Evolutionary conservation across 2,797 vertebrate genomes (phyloP).

Genomic region (Onychomys torridus): DNA sequence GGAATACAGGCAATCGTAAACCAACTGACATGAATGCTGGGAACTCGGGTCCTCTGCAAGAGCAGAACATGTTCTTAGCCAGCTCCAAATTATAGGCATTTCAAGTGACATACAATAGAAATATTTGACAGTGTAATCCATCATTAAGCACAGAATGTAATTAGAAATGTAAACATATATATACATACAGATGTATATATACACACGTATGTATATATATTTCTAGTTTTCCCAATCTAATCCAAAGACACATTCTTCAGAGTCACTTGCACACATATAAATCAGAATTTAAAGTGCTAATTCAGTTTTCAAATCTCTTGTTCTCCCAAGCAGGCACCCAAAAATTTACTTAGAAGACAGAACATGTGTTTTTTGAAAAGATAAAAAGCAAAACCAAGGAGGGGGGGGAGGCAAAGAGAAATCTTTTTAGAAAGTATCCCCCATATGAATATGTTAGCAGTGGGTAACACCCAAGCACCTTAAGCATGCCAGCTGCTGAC

Average conservation of each 20-base stretch:
- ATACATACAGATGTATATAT: not conserved
- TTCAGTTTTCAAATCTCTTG: slow-evolving; percentile 54
- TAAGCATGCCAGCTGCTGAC: not conserved
- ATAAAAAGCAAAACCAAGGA: not conserved
- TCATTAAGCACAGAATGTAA: slow-evolving; percentile 49
- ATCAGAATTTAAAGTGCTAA: slow-evolving; percentile 53
- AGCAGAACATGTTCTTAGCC: not conserved
- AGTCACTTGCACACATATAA: slow-evolving; percentile 9
- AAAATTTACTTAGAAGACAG: slow-evolving; percentile 51
- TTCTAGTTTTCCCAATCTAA: slow-evolving; percentile 7
- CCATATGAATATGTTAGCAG: slow-evolving; percentile 37
- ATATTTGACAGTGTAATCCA: slow-evolving; percentile 24
- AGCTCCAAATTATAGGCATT: not conserved
- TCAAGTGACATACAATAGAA: slow-evolving; percentile 49
- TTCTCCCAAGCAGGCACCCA: slow-evolving; percentile 17
- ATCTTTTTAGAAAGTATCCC: slow-evolving; percentile 45
- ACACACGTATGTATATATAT: not conserved
- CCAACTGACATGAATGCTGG: not conserved
- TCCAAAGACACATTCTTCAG: slow-evolving; percentile 60
- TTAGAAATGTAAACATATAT: not conserved
- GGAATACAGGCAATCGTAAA: not conserved
- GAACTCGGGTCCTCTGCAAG: not conserved
- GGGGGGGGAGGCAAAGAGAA: not conserved
- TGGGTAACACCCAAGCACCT: not conserved
- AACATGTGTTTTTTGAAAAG: slow-evolving; percentile 19